Evolutionary conservation across 2,113 vertebrate genomes (phyloP).

Genomic region (Brachirus orientalis): DNA sequence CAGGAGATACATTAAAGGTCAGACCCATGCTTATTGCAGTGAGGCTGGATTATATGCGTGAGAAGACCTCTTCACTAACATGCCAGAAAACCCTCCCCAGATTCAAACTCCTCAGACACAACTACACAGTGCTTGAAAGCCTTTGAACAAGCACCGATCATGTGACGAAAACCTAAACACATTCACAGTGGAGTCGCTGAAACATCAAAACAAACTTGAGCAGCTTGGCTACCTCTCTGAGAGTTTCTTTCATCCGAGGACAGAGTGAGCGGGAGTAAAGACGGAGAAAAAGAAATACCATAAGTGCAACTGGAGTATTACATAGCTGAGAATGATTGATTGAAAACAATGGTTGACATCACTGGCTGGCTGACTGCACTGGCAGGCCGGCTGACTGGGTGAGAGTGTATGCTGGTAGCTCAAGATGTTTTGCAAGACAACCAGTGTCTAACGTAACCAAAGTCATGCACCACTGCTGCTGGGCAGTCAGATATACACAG

Average conservation of each 20-base stretch:
- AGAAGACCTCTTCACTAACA: conserved; percentile 27
- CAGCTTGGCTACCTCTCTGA: conserved; percentile 46
- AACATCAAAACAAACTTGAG: conserved; percentile 57
- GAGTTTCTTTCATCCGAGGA: conserved; percentile 32
- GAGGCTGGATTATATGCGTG: conserved; percentile 10
- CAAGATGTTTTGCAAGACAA: conserved; percentile 14
- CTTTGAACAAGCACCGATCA: conserved; percentile 33
- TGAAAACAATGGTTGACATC: conserved; percentile 50
- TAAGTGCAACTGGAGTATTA: conserved; percentile 28
- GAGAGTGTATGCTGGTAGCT: conserved; percentile 50
- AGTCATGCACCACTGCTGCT: conserved; percentile 27
- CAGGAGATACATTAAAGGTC: conserved; percentile 26
- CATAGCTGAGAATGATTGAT: conserved; percentile 49
- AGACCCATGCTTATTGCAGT: conserved; percentile 11
- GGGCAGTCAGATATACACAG: conserved; percentile 30
- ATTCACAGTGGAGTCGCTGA: conserved; percentile 35
- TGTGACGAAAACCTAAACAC: conserved; percentile 51
- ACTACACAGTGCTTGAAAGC: background rate
- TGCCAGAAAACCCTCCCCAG: conserved; percentile 26
- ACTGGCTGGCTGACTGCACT: conserved; percentile 44
- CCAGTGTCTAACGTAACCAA: conserved; percentile 23
- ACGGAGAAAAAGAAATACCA: background rate
- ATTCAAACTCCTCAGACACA: conserved; percentile 29
- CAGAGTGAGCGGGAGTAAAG: conserved; percentile 2
- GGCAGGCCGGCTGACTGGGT: conserved; percentile 27